Conservation (phyloP, 1,140 invertebrate species). For the Drepana arcuata region DNA sequence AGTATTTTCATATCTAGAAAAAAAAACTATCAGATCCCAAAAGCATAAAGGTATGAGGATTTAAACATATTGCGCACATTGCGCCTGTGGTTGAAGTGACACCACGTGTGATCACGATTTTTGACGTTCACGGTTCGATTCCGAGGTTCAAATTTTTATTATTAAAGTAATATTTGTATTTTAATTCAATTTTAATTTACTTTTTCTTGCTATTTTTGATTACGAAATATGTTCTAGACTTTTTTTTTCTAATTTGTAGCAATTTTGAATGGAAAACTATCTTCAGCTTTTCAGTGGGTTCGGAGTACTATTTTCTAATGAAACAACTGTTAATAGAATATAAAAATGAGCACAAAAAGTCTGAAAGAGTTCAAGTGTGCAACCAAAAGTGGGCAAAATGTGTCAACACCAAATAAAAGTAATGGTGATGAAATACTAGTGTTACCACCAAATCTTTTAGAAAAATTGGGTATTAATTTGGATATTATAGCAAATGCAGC, state of each 20-base stretch:
- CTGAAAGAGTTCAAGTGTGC: too few species aligned
- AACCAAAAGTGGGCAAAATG: constrained; percentile 28
- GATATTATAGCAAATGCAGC: too few species aligned
- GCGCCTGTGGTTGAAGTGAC: constrained; percentile 11
- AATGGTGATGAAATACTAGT: constrained; percentile 45
- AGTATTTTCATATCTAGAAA: too few species aligned
- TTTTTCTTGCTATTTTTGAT: constrained; percentile 15
- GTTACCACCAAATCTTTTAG: constrained; percentile 53
- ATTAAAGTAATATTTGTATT: too few species aligned
- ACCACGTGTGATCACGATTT: constrained; percentile 19
- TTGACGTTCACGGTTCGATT: constrained; percentile 21
- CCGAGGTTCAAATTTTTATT: constrained; percentile 3
- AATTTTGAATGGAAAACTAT: too few species aligned
- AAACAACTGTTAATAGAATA: too few species aligned
- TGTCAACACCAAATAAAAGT: constrained; percentile 11
- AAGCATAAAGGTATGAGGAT: too few species aligned
- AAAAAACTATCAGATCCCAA: too few species aligned
- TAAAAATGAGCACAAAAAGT: constrained; percentile 14
- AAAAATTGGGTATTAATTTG: constrained; percentile 59
- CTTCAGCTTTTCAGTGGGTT: too few species aligned
- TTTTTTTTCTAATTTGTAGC: constrained; percentile 9
- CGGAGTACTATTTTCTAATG: too few species aligned
- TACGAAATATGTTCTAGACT: too few species aligned
- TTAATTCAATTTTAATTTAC: constrained; percentile 15
- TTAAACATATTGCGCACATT: too few species aligned